Conservation (phyloP, 1,140 invertebrate genomes). For the Triops longicaudatus region DNA sequence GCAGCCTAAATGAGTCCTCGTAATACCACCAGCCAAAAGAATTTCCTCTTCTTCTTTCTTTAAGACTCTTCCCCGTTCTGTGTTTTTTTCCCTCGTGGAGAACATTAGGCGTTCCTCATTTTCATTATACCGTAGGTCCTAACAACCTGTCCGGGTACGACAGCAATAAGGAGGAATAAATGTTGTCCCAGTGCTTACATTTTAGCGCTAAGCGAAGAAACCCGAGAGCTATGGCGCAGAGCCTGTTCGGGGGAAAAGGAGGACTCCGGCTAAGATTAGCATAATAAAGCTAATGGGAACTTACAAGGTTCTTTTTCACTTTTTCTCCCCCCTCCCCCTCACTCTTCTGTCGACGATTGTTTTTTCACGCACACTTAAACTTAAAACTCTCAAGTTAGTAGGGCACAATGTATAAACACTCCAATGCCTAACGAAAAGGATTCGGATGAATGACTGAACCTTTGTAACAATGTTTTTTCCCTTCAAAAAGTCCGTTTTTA, state of each 20-base stretch:
- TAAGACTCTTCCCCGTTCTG: background rate
- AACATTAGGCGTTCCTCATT: background rate
- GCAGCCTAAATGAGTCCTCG: background rate
- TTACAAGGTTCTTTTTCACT: background rate
- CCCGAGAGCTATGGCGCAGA: background rate
- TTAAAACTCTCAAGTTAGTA: background rate
- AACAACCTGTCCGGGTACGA: background rate
- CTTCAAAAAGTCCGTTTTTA: background rate
- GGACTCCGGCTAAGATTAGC: background rate
- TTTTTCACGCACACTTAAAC: background rate
- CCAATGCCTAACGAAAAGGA: background rate
- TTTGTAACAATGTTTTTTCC: background rate
- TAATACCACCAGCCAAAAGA: background rate
- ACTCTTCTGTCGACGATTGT: background rate
- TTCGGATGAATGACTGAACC: background rate
- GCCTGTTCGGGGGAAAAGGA: background rate
- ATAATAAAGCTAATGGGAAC: conserved; percentile 15
- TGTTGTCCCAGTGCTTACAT: background rate
- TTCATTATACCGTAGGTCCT: conserved; percentile 12
- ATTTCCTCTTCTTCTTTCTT: background rate
- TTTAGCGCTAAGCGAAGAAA: background rate
- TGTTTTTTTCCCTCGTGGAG: background rate
- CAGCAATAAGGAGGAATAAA: conserved; percentile 15
- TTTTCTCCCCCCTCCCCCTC: background rate
- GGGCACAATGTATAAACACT: background rate